Conservation (phyloP, 37 sponge, comb jelly and placozoan species). For the Ianthella basta region DNA sequence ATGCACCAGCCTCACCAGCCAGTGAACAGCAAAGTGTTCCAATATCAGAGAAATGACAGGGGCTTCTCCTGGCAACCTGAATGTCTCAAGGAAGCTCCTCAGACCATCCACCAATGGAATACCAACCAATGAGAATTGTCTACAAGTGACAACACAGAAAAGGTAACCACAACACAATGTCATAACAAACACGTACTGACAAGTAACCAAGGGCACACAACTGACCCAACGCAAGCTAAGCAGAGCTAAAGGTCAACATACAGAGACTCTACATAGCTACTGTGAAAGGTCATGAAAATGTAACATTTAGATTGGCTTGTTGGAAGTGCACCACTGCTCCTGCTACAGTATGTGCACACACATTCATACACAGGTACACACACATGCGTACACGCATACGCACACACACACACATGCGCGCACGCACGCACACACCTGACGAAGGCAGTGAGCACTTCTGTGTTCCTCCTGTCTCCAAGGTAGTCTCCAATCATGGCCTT, state of each 20-base stretch:
- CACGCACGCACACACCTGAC: slow-evolving; percentile 65
- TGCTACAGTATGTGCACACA: too few relatives aligned
- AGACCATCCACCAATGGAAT: slow-evolving; percentile 78
- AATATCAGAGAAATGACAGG: slow-evolving; percentile 87
- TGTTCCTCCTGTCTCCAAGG: slow-evolving; percentile 76
- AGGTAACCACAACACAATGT: too few relatives aligned
- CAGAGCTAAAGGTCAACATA: too few relatives aligned
- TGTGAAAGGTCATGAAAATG: too few relatives aligned
- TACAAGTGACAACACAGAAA: slow-evolving; percentile 27
- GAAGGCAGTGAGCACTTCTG: slow-evolving; percentile 59
- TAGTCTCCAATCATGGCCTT: slow-evolving; percentile 92
- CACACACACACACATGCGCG: slow-evolving; percentile 4
- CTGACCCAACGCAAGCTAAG: too few relatives aligned
- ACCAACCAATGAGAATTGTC: slow-evolving; percentile 57
- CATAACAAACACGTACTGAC: too few relatives aligned
- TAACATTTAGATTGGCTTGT: too few relatives aligned
- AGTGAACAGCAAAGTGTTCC: slow-evolving; percentile 83
- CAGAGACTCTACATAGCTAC: too few relatives aligned
- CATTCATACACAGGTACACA: slow-evolving; percentile 2
- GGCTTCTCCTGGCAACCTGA: slow-evolving; percentile 93
- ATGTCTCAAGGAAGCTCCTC: slow-evolving; percentile 84
- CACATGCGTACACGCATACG: neutral
- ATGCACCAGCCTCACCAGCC: slow-evolving; percentile 72
- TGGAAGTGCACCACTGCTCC: too few relatives aligned
- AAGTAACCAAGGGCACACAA: too few relatives aligned